Conservation (phyloP, 2,113 vertebrate species). For the Hippocampus zosterae region DNA sequence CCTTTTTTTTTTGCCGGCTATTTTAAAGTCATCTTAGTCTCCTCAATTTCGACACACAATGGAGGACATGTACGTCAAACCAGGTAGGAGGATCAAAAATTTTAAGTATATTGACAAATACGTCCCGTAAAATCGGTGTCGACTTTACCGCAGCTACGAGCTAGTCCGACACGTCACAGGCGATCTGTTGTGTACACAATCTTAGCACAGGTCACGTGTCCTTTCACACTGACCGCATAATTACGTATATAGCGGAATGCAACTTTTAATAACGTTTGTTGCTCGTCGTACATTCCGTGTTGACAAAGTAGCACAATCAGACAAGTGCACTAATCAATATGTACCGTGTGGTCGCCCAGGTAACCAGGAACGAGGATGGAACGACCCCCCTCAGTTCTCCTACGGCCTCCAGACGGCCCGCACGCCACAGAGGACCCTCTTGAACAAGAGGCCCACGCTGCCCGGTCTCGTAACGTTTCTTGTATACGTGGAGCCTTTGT, state of each 20-base stretch:
- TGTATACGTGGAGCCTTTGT: background rate
- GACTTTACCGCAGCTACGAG: background rate
- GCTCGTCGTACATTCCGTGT: background rate
- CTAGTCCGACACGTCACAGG: background rate
- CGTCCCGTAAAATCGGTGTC: background rate
- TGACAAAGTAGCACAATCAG: background rate
- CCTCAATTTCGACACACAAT: slow-evolving; percentile 13
- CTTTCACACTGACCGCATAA: background rate
- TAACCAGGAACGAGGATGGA: slow-evolving; percentile 91
- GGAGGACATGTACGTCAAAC: slow-evolving; percentile 63
- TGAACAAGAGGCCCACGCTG: slow-evolving; percentile 75
- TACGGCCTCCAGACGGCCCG: slow-evolving; percentile 79
- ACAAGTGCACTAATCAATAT: background rate
- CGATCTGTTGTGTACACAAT: background rate
- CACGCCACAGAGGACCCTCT: slow-evolving; percentile 64
- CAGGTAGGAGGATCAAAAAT: slow-evolving; percentile 45
- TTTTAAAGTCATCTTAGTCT: background rate
- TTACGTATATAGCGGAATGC: background rate
- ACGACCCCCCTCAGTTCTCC: slow-evolving; percentile 91
- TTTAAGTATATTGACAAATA: background rate
- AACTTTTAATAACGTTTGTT: background rate
- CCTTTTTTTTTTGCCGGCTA: background rate
- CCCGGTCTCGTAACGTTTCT: slow-evolving; percentile 25
- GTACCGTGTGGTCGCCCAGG: slow-evolving; percentile 62
- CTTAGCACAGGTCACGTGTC: background rate